phyloP scores from a whole-genome alignment of 2,113 vertebrate genomes.

The Heteronetta atricapilla region DNA sequence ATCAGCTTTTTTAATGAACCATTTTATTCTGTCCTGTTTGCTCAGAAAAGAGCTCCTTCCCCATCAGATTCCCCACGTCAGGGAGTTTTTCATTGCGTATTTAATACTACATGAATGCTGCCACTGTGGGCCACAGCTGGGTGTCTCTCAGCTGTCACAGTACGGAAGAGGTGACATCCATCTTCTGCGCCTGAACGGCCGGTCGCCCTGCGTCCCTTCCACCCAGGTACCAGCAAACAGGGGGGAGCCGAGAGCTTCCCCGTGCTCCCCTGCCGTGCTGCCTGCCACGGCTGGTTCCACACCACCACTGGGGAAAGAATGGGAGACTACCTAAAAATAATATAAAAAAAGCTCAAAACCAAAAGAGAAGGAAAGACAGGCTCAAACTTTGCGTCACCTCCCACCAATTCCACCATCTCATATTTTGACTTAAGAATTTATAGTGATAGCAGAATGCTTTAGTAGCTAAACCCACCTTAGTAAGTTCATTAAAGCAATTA shows the following conservation, averaged over 20 bases:
- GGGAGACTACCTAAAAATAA: neutral
- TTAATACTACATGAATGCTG: neutral
- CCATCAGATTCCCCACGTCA: neutral
- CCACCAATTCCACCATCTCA: neutral
- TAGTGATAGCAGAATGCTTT: conserved; percentile 27
- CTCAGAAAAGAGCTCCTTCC: neutral
- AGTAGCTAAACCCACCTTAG: conserved; percentile 21
- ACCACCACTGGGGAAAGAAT: neutral
- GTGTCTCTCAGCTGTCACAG: neutral
- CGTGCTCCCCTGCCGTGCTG: neutral
- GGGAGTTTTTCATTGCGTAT: neutral
- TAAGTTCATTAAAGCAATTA: conserved; percentile 65
- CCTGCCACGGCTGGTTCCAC: neutral
- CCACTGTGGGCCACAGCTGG: accelerated
- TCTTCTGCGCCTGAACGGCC: neutral
- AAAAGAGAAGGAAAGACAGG: neutral
- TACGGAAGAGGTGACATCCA: neutral
- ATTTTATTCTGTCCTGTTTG: neutral
- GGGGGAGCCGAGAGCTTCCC: neutral
- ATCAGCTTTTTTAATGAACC: neutral
- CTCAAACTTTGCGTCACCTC: neutral
- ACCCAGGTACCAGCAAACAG: neutral
- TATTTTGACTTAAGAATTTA: conserved; percentile 31
- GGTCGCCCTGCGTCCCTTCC: neutral
- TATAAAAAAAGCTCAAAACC: too few species aligned